Conservation (phyloP, 2,797 vertebrate genomes). For the Hephaestus fuliginosus region DNA sequence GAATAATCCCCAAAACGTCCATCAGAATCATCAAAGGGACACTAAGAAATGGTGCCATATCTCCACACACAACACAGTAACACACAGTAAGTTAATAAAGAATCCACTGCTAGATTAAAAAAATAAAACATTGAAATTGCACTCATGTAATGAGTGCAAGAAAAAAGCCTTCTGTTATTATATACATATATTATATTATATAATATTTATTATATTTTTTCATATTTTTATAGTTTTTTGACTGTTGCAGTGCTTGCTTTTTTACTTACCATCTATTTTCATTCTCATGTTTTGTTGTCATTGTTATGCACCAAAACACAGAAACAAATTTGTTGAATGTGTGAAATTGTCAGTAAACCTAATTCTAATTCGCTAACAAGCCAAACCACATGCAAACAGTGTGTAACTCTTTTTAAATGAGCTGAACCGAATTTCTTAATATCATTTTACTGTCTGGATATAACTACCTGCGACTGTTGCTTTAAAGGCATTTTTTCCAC, state of each 20-base stretch:
- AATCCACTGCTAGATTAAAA: neutral
- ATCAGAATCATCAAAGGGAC: neutral
- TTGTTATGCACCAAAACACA: no score
- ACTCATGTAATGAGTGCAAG: no score
- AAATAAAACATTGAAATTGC: no score
- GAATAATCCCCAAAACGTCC: neutral
- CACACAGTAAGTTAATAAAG: neutral
- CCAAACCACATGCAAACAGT: neutral
- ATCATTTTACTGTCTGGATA: neutral
- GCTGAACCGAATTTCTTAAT: neutral
- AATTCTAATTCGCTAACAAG: neutral
- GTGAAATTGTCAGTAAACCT: no score
- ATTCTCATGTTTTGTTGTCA: no score
- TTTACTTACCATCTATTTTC: no score
- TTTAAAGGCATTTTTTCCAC: neutral
- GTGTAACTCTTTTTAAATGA: neutral
- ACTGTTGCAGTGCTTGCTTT: no score
- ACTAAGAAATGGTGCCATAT: slow-evolving; percentile 2
- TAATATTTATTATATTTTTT: no score
- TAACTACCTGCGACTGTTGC: neutral
- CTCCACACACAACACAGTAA: neutral
- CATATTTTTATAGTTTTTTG: no score
- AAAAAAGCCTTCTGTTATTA: neutral
- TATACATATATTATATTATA: no score
- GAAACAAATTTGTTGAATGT: no score